phyloP scores from a whole-genome alignment of 2,888 invertebrate genomes.

The Odontomyia ornata region DNA sequence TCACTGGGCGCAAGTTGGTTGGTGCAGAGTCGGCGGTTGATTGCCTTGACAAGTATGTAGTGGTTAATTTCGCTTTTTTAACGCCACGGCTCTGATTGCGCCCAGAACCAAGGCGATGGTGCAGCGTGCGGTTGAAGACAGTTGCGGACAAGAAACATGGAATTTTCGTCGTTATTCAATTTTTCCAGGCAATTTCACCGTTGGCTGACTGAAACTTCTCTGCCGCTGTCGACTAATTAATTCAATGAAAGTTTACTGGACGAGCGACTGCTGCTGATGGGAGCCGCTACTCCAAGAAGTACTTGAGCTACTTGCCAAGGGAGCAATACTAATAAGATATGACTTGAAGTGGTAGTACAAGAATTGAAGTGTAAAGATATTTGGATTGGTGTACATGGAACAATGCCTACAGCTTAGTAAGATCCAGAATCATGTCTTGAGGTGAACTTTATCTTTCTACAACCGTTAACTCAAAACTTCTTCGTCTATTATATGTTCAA shows the following conservation, averaged over 20 bases:
- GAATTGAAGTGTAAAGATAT: too few relatives aligned
- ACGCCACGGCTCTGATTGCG: slow-evolving; percentile 4
- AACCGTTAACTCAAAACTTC: too few relatives aligned
- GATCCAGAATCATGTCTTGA: too few relatives aligned
- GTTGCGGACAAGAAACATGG: background rate
- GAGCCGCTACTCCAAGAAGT: too few relatives aligned
- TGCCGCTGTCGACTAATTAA: background rate
- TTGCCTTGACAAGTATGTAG: slow-evolving; percentile 42
- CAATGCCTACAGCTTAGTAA: too few relatives aligned
- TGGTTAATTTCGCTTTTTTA: slow-evolving; percentile 46
- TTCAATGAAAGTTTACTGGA: background rate
- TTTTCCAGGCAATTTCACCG: slow-evolving; percentile 1
- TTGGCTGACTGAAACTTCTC: background rate
- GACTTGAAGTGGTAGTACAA: too few relatives aligned
- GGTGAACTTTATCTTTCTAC: too few relatives aligned
- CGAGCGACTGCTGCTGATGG: too few relatives aligned
- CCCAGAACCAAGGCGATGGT: background rate
- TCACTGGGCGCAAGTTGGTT: background rate
- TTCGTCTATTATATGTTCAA: too few relatives aligned
- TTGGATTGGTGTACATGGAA: too few relatives aligned
- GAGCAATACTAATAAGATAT: too few relatives aligned
- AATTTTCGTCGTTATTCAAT: background rate
- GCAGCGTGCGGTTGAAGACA: background rate
- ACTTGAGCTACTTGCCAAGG: too few relatives aligned
- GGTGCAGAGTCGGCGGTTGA: slow-evolving; percentile 39